Conservation (phyloP, 2,797 vertebrate species). For the Paguma larvata region DNA sequence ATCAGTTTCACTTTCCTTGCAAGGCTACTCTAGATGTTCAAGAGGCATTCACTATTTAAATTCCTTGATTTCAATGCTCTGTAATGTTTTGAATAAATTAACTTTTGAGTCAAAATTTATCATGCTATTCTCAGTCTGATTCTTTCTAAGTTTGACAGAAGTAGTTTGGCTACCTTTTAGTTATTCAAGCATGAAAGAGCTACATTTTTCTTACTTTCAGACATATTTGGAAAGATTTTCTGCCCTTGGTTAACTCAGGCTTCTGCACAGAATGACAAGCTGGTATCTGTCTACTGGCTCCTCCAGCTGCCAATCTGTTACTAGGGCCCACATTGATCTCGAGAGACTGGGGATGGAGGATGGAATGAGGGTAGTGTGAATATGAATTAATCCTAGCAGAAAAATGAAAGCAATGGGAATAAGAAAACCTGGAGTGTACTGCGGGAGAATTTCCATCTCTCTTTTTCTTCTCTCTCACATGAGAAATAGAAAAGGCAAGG, state of each 20-base stretch:
- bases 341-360: neutral
- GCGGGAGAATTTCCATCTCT: neutral
- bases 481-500: neutral
- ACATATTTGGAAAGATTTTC: slow-evolving; percentile 22
- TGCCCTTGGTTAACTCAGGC: neutral
- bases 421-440: neutral
- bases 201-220: slow-evolving; percentile 26
- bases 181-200: slow-evolving; percentile 11
- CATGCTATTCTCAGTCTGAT: slow-evolving; percentile 27
- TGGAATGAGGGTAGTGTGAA: neutral
- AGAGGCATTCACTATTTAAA: slow-evolving; percentile 24
- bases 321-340: neutral
- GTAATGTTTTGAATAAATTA: slow-evolving; percentile 50
- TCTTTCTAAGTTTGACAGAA: slow-evolving; percentile 21
- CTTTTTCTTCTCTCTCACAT: neutral
- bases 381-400: neutral
- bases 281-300: neutral
- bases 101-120: slow-evolving; percentile 59
- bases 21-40: neutral
- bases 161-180: slow-evolving; percentile 22
- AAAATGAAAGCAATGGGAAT: neutral
- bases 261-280: neutral
- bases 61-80: neutral
- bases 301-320: neutral
- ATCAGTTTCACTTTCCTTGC: slow-evolving; percentile 1